These are phyloP conservation scores for Orchestia grillus DNA, from an alignment of 1,140 invertebrate species.

Conservation along the genomic window DNA sequence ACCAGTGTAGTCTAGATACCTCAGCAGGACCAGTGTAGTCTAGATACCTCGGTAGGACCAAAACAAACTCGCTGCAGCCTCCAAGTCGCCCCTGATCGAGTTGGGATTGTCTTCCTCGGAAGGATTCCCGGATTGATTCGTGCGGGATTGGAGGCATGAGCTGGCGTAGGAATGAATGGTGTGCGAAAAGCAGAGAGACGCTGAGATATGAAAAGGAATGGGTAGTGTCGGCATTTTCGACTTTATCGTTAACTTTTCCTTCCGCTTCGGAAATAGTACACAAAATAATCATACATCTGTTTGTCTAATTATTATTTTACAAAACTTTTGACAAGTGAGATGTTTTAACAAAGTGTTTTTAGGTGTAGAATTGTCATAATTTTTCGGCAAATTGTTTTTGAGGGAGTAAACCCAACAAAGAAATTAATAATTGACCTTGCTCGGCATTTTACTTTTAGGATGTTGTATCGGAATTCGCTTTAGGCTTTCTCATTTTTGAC, in stretches of 20 bases:
- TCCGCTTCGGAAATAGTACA: background rate
- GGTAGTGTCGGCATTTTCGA: background rate
- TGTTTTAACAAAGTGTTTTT: background rate
- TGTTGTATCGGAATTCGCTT: too few species aligned
- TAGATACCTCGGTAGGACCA: background rate
- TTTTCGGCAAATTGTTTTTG: background rate
- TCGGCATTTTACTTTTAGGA: too few species aligned
- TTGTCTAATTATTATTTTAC: background rate
- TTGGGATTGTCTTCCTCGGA: slow-evolving; percentile 25
- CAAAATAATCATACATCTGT: background rate
- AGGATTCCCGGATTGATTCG: slow-evolving; percentile 46
- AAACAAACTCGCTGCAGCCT: background rate
- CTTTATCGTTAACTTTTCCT: background rate
- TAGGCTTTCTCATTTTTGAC: too few species aligned
- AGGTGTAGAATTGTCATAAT: background rate
- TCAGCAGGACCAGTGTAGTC: background rate
- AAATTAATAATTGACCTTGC: background rate
- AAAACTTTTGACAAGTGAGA: background rate
- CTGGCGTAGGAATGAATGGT: background rate
- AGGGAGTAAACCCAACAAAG: background rate
- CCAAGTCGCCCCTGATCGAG: slow-evolving; percentile 25
- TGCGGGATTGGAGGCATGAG: slow-evolving; percentile 10
- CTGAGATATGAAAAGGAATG: background rate
- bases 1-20: background rate
- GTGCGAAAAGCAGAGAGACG: background rate